Evolutionary conservation across 2,797 vertebrate genomes (phyloP).

Genomic region (Leontocebus nigricollis): DNA sequence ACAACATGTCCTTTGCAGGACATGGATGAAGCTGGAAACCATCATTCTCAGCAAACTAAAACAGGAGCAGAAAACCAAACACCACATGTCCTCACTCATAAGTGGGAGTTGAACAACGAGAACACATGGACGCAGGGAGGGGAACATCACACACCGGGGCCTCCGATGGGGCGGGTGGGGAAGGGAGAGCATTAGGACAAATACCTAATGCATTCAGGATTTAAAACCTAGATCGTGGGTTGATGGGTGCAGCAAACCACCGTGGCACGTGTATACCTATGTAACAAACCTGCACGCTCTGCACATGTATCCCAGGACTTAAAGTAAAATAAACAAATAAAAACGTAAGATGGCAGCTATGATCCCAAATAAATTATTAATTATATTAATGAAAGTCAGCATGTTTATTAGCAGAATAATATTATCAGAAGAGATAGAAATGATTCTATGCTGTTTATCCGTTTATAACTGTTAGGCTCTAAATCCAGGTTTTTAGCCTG

Average conservation of each 20-base stretch:
- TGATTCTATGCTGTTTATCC: neutral
- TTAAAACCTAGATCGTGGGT: neutral
- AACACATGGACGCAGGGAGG: neutral
- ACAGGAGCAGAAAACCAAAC: neutral
- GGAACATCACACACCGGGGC: neutral
- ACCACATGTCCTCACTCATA: neutral
- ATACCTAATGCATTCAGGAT: neutral
- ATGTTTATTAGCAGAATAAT: neutral
- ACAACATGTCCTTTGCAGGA: neutral
- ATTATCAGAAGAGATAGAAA: neutral
- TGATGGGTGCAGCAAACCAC: neutral
- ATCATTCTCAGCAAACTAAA: neutral
- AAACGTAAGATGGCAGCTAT: neutral
- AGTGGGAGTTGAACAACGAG: neutral
- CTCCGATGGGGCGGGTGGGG: neutral
- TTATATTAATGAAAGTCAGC: neutral
- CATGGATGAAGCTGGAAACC: neutral
- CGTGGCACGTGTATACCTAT: neutral
- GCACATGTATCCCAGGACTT: neutral
- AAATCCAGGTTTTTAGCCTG: neutral
- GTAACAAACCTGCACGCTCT: neutral
- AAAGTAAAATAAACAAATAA: neutral
- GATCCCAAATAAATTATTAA: neutral
- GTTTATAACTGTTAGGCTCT: neutral
- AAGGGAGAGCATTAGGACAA: neutral